These are phyloP conservation scores for Sakesphorus luctuosus DNA, from an alignment of 2,113 vertebrate genomes.

Conservation along the genomic window DNA sequence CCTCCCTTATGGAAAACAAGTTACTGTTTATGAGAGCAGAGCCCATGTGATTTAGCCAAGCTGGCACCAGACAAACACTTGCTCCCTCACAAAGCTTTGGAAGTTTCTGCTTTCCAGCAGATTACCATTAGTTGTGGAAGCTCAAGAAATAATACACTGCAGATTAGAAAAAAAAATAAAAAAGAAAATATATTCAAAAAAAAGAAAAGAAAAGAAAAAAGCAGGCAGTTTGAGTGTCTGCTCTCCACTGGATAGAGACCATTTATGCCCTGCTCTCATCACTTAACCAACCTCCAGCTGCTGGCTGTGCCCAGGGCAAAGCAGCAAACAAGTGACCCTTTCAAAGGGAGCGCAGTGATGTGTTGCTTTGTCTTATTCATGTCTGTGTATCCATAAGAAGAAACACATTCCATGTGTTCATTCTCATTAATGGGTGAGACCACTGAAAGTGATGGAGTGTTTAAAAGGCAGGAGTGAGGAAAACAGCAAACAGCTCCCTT, in stretches of 20 bases:
- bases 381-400: not conserved
- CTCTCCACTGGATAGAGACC: not conserved
- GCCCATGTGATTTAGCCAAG: not conserved
- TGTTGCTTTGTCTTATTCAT: not conserved
- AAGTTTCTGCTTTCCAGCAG: not conserved
- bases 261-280: not conserved
- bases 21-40: conserved; percentile 25
- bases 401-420: not conserved
- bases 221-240: not conserved
- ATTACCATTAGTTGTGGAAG: not conserved
- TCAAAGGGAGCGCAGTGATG: not conserved
- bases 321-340: not conserved
- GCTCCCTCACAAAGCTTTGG: not conserved
- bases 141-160: not conserved
- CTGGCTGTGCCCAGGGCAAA: not conserved
- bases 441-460: not conserved
- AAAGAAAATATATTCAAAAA: not conserved
- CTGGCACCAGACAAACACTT: not conserved
- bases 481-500: not conserved
- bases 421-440: rapidly evolving
- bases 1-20: conserved; percentile 43
- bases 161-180: not conserved
- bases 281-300: not conserved
- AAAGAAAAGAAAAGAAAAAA: not conserved
- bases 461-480: not conserved